Conservation (phyloP, 2,797 vertebrate genomes). For the Urophycis tenuis region DNA sequence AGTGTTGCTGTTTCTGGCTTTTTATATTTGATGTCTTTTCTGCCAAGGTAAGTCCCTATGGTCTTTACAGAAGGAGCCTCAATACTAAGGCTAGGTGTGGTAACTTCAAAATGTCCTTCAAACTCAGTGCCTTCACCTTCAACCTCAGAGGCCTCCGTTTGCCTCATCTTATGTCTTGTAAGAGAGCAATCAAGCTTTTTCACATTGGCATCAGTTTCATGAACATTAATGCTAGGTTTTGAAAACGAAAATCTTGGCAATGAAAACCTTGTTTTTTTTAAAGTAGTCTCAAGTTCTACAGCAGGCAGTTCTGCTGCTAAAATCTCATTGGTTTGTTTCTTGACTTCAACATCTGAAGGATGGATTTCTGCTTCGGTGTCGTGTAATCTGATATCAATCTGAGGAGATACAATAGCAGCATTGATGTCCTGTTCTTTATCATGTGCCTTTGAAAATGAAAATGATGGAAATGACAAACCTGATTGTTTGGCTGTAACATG, state of each 20-base stretch:
- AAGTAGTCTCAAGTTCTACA: slow-evolving; percentile 34
- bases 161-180: too few relatives aligned
- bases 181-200: slow-evolving; percentile 25
- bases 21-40: not conserved
- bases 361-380: slow-evolving; percentile 13
- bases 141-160: slow-evolving; percentile 14
- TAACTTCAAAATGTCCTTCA: slow-evolving; percentile 4
- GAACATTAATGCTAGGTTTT: slow-evolving; percentile 37
- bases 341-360: slow-evolving; percentile 10
- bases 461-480: slow-evolving; percentile 50
- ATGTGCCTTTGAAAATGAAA: slow-evolving; percentile 47
- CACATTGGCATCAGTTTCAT: slow-evolving; percentile 28
- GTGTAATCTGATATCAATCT: slow-evolving; percentile 22
- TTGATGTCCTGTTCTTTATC: not conserved
- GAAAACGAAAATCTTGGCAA: slow-evolving; percentile 54
- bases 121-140: slow-evolving; percentile 19
- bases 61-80: slow-evolving; percentile 11
- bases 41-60: slow-evolving; percentile 38
- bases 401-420: not conserved
- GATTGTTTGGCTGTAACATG: slow-evolving; percentile 13
- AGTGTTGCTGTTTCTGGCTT: not conserved
- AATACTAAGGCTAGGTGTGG: slow-evolving; percentile 1
- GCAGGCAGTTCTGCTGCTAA: slow-evolving; percentile 5
- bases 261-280: slow-evolving; percentile 48
- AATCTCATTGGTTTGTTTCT: slow-evolving; percentile 3